A percentile compares a stretch with the other conserved stretches of the same genome.
Conservation (phyloP, 2,888 invertebrate genomes). For the Cheilosia variabilis region DNA sequence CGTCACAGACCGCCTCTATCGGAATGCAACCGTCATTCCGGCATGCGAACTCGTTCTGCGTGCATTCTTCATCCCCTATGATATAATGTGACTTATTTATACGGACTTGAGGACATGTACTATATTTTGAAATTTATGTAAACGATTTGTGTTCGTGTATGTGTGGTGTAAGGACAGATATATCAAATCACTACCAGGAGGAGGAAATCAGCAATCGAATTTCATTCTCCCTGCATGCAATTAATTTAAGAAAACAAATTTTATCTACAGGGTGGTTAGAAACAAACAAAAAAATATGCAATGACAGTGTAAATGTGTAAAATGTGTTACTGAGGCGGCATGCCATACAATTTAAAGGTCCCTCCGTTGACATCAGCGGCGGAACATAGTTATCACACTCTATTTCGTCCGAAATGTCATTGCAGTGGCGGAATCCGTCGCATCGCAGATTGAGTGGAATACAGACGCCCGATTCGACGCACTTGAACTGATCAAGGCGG, state of each 20-base stretch:
- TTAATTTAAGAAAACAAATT: not conserved
- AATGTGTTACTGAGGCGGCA: conserved; percentile 50
- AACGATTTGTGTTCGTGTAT: conserved; percentile 23
- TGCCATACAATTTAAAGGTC: conserved; percentile 65
- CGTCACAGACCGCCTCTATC: conserved; percentile 91
- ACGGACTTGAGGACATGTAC: conserved; percentile 1
- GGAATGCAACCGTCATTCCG: conserved; percentile 88
- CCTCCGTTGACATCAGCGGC: conserved; percentile 31
- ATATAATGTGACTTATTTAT: conserved; percentile 63
- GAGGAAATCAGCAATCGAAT: not conserved
- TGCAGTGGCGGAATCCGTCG: conserved; percentile 86
- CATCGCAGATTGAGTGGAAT: conserved; percentile 85
- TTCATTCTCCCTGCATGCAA: conserved; percentile 15
- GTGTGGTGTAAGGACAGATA: conserved; percentile 15
- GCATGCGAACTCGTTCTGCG: conserved; percentile 85
- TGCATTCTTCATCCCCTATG: conserved; percentile 64
- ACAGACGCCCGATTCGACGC: conserved; percentile 86
- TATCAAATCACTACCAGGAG: conserved; percentile 7
- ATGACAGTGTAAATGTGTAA: conserved; percentile 30
- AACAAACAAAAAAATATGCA: conserved; percentile 36
- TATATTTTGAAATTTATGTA: conserved; percentile 16
- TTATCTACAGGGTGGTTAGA: conserved; percentile 27
- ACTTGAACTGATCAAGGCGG: conserved; percentile 85
- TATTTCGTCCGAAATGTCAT: conserved; percentile 86
- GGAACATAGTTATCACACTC: conserved; percentile 81